These are phyloP conservation scores for Drosophila lacicola DNA, from an alignment of 2,888 invertebrate species.

Conservation along the genomic window DNA sequence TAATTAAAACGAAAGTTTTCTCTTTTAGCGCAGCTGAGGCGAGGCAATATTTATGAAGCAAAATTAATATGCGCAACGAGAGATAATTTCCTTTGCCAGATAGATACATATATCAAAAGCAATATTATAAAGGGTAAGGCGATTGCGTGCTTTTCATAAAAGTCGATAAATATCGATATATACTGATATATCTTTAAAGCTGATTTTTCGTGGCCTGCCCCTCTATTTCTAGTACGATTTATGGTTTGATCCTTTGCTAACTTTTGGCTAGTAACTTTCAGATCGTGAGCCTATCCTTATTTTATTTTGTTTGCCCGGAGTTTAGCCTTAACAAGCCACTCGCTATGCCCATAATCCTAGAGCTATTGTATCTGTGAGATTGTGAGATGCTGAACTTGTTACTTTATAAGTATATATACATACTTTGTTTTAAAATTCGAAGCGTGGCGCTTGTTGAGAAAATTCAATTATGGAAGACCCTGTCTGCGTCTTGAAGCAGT, in stretches of 20 bases:
- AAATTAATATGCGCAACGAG: too few relatives aligned
- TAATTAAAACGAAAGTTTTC: too few relatives aligned
- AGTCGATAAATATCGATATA: too few relatives aligned
- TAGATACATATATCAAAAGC: too few relatives aligned
- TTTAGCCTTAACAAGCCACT: slow-evolving; percentile 21
- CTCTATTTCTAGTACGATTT: not conserved
- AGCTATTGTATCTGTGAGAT: slow-evolving; percentile 18
- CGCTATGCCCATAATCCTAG: slow-evolving; percentile 25
- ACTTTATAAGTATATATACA: slow-evolving; percentile 6
- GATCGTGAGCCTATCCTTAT: slow-evolving; percentile 4
- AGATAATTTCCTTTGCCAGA: too few relatives aligned
- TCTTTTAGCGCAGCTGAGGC: too few relatives aligned
- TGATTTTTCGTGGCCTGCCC: not conserved
- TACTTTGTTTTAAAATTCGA: slow-evolving; percentile 41
- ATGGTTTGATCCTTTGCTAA: not conserved
- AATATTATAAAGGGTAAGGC: too few relatives aligned
- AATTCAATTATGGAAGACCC: slow-evolving; percentile 72
- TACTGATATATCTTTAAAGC: not conserved
- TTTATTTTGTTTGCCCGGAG: not conserved
- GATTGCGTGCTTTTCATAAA: too few relatives aligned
- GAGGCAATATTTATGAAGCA: too few relatives aligned
- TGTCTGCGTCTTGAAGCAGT: not conserved
- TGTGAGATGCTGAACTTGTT: slow-evolving; percentile 32
- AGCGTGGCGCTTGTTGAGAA: slow-evolving; percentile 51
- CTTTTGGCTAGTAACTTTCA: not conserved